Evolutionary conservation across 1,140 invertebrate species (phyloP).

Genomic region (Leptestheria dahalacensis): DNA sequence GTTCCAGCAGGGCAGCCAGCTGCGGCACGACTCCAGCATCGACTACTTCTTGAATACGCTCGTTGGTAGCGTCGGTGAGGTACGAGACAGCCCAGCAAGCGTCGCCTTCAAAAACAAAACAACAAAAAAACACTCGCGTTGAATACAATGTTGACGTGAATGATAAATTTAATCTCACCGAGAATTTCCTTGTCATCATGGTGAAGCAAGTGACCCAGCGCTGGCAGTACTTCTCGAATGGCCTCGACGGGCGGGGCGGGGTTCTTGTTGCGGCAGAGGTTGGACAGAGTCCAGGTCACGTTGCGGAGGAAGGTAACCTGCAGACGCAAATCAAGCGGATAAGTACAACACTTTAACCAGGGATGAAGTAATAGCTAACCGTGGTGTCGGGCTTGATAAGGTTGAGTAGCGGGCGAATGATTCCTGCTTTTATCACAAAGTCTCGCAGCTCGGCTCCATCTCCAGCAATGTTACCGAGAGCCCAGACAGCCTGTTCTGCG

Average conservation of each 20-base stretch:
- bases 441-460: conserved; percentile 62
- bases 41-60: conserved; percentile 76
- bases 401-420: conserved; percentile 46
- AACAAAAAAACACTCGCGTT: too few species aligned
- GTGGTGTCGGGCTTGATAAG: conserved; percentile 43
- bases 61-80: conserved; percentile 82
- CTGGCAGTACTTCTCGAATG: conserved; percentile 63
- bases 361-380: conserved; percentile 25
- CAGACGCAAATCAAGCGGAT: conserved; percentile 2
- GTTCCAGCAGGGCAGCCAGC: conserved; percentile 57
- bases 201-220: conserved; percentile 58
- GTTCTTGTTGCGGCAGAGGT: conserved; percentile 83
- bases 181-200: conserved; percentile 57
- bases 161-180: conserved; percentile 37
- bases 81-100: conserved; percentile 95
- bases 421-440: conserved; percentile 46
- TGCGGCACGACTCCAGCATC: conserved; percentile 51
- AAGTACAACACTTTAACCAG: background rate
- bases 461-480: conserved; percentile 92
- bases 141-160: too few species aligned
- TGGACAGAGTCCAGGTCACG: conserved; percentile 82
- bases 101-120: conserved; percentile 45
- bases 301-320: conserved; percentile 35
- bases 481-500: conserved; percentile 94
- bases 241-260: conserved; percentile 60